phyloP scores from a whole-genome alignment of 2,888 invertebrate species.

The Yponomeuta malinellus region DNA sequence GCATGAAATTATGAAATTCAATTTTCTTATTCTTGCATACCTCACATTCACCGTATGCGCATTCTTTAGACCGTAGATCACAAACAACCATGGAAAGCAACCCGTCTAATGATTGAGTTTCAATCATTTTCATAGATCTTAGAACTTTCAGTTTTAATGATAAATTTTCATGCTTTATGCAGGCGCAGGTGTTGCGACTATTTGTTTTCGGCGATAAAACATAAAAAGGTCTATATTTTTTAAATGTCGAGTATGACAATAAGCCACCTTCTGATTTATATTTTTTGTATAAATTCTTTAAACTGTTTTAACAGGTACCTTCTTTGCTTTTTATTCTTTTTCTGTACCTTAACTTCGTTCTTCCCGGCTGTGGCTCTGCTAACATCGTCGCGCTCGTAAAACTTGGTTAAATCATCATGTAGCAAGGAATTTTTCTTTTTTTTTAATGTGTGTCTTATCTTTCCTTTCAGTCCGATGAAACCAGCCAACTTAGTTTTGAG shows the following conservation, averaged over 20 bases:
- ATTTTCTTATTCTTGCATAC: slow-evolving; percentile 1
- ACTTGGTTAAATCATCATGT: slow-evolving; percentile 14
- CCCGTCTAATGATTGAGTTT: neutral
- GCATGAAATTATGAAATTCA: neutral
- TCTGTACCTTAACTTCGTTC: slow-evolving; percentile 17
- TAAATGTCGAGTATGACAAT: slow-evolving; percentile 10
- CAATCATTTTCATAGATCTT: neutral
- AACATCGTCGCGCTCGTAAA: slow-evolving; percentile 17
- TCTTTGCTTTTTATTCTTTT: slow-evolving; percentile 14
- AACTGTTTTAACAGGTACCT: slow-evolving; percentile 13
- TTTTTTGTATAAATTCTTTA: slow-evolving; percentile 6
- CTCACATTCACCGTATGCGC: slow-evolving; percentile 1
- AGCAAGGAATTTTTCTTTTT: slow-evolving; percentile 11
- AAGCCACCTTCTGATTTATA: slow-evolving; percentile 1
- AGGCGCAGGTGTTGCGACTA: neutral
- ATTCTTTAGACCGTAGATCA: neutral
- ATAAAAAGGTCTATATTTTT: slow-evolving; percentile 14
- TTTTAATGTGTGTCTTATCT: slow-evolving; percentile 14
- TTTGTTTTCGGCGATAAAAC: slow-evolving; percentile 7
- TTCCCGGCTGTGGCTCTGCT: slow-evolving; percentile 19
- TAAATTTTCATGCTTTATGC: neutral
- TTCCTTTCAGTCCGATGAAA: slow-evolving; percentile 17
- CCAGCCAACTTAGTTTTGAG: slow-evolving; percentile 13
- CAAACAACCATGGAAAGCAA: neutral
- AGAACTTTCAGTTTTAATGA: neutral